These are phyloP conservation scores for Archivesica marissinica DNA, from an alignment of 1,140 invertebrate species.

Conservation along the genomic window DNA sequence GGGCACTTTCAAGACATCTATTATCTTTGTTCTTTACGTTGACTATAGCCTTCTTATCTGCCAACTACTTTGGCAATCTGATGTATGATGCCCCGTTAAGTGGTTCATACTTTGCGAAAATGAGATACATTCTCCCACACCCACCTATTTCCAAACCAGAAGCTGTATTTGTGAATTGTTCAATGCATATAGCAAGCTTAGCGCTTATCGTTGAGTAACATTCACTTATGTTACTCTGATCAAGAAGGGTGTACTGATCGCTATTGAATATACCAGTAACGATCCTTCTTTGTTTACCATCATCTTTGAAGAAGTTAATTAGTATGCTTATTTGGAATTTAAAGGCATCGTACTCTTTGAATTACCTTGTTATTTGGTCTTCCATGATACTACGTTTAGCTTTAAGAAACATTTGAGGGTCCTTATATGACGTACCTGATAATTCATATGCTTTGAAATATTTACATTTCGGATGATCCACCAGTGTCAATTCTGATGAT, in stretches of 20 bases:
- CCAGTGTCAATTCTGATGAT: not conserved
- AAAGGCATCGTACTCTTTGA: conserved; percentile 3
- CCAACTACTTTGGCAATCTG: not conserved
- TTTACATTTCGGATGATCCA: not conserved
- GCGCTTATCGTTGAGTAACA: not conserved
- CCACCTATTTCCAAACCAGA: not conserved
- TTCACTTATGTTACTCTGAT: not conserved
- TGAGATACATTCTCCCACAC: not conserved
- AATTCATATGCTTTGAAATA: conserved; percentile 16
- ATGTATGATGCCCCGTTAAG: conserved; percentile 30
- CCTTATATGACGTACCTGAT: not conserved
- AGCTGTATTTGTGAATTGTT: conserved; percentile 2
- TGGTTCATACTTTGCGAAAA: conserved; percentile 41
- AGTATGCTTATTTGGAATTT: not conserved
- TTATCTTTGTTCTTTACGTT: conserved; percentile 56
- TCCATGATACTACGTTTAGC: not conserved
- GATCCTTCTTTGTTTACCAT: not conserved
- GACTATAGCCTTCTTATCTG: conserved; percentile 52
- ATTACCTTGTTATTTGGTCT: not conserved
- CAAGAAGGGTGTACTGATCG: not conserved
- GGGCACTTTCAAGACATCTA: conserved; percentile 15
- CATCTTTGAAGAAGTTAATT: not conserved
- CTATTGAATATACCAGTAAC: not conserved
- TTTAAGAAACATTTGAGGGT: not conserved
- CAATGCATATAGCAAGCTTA: not conserved